Evolutionary conservation across 2,888 invertebrate genomes (phyloP), one percentile per base, ranked within the genome.

Genomic region (Hirtodrosophila alboralis): DNA sequence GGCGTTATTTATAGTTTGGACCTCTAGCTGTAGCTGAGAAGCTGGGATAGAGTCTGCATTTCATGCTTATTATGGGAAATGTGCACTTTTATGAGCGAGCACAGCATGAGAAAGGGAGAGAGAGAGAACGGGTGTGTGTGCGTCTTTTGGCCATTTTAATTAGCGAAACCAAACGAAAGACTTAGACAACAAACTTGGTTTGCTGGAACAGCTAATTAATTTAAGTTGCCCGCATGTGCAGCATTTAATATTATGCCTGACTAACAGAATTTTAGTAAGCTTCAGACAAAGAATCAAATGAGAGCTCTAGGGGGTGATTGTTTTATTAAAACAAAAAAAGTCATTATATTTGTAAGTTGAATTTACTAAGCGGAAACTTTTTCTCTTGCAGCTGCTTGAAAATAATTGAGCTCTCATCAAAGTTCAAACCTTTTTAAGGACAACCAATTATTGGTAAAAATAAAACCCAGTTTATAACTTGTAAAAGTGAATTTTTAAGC

Each of bases 61-160:
- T 79, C 71, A 83, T 83, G 76, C 76, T 83, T 84, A 79, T 79
- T 79, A 84, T 66, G 71, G 74, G 76, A 74, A 76, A 84, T 80
- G 77, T 74, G 74, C 70, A 47, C 71, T 81, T 84, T 84, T 83
- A 84, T 83, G 80, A 81, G 49, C 49, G 49, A 60, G 47, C 67
- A 41, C 75, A 78, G 81, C 85, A 71, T 71, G 81, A 60, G 59
- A 34, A 65, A 71, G 67, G 67, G 48, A 53, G 53, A 61, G 31
- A 28, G 27, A 18, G 37, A 30, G 14, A 8, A 27, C 23, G 41
- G 13, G 37, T 18, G 23, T 16, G 14, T 23, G 44, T 54, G 34
- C 26, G 65, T 65, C 68, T 64, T 66, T 66, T 77, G 75, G 69
- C 62, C 37, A 65, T 75, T 84, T 84, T 80, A 80, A 80, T 84